Base-by-base conservation (phyloP, 2,797 vertebrate genomes). In the Phrynocephalus forsythii region DNA sequence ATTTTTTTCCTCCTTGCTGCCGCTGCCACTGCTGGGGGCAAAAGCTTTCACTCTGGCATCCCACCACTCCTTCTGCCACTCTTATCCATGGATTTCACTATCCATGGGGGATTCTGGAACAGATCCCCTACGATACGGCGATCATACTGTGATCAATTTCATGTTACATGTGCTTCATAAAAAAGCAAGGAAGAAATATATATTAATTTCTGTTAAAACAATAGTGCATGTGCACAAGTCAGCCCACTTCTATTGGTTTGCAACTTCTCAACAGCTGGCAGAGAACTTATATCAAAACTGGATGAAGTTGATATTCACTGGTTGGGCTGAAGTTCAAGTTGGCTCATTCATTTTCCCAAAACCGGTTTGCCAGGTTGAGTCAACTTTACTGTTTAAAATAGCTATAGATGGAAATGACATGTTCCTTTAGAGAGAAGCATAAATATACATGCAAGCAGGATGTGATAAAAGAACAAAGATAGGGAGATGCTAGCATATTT, bases 331-430 rank as follows among this genome's bases (percentile, higher is more conserved):
- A 11, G 44, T 75, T 82, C 83, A 88, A 69, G 44, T n/a, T 0
- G 0, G 69, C 92, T 81, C 60, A n/a, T 28, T 87, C 82, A 15
- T 81, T 63, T 84, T 84, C 86, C 90, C 91, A 87, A 94, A 92
- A 95, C 95, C 86, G 83, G 94, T 95, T 95, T 93, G 73, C 87
- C 95, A 83, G 86, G 89, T 93, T 91, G 78, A 82, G 30, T 81
- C 83, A 88, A 82, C 48, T 9, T 69, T 68, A 88, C 30, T 88
- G 71, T 84, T 85, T 88, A 77, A 77, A 91, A 16, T 60, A 81
- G 26, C 38, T 56, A 13, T 6, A 80, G 22, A 88, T 24, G 60
- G 78, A 67, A 87, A 2, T 48, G 4, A 85, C 63, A 24, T 1
- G 81, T 38, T 86, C 80, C 1, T 82, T 73, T 71, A 66, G 67